Percentiles rank a stretch among this genome's conserved stretches.
These are phyloP conservation scores for Callorhinus ursinus DNA, from an alignment of 2,113 vertebrate genomes.

Conservation along the genomic window DNA sequence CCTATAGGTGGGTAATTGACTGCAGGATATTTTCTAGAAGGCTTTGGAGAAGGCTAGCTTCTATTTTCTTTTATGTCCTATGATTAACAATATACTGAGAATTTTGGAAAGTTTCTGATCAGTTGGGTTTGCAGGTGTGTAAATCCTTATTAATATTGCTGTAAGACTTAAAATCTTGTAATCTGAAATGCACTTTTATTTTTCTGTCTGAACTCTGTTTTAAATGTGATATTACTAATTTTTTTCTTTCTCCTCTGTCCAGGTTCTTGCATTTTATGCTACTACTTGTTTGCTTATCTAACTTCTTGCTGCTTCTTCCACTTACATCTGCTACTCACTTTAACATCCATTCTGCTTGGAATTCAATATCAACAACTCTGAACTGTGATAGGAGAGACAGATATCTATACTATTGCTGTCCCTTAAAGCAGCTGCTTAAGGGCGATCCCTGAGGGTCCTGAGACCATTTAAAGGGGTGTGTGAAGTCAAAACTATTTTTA, in stretches of 20 bases:
- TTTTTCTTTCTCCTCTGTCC: not conserved
- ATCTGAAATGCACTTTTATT: not conserved
- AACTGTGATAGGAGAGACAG: not conserved
- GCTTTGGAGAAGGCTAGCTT: not conserved
- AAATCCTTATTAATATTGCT: not conserved
- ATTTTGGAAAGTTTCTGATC: not conserved
- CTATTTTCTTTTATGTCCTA: not conserved
- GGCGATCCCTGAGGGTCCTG: not conserved
- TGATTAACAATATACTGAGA: not conserved
- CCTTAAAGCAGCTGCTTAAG: not conserved
- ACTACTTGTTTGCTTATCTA: not conserved
- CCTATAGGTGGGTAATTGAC: not conserved
- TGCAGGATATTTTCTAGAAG: not conserved
- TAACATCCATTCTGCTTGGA: not conserved
- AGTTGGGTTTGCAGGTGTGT: not conserved
- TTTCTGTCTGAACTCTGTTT: slow-evolving; percentile 21
- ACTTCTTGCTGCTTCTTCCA: not conserved
- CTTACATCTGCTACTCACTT: not conserved
- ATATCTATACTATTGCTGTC: not conserved
- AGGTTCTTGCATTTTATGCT: slow-evolving; percentile 28
- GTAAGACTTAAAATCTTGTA: not conserved
- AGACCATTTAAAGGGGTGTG: not conserved
- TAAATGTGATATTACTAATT: not conserved
- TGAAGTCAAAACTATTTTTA: slow-evolving; percentile 51
- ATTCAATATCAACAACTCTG: slow-evolving; percentile 18